phyloP scores from a whole-genome alignment of 2,797 vertebrate genomes.

The Falco peregrinus region DNA sequence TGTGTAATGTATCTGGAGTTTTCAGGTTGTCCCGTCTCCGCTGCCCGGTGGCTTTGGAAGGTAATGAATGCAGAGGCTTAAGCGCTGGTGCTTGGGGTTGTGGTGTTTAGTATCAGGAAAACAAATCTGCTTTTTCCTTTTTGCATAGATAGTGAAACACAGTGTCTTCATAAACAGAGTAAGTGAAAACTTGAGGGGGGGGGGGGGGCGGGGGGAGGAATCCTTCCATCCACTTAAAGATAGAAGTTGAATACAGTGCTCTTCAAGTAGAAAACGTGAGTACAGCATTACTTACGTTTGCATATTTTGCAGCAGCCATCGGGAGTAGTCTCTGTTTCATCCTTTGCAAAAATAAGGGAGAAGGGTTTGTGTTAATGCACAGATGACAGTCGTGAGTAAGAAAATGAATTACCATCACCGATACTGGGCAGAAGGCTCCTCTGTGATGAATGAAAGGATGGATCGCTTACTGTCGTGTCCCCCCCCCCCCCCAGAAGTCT shows the following conservation, averaged over 20 bases:
- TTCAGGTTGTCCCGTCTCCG: background rate
- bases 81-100: background rate
- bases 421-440: background rate
- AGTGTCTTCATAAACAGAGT: background rate
- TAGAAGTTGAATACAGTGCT: background rate
- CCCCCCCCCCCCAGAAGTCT: background rate
- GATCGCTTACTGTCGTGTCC: background rate
- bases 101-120: background rate
- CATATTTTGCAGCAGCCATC: slow-evolving; percentile 69
- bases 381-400: background rate
- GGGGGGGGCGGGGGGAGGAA: background rate
- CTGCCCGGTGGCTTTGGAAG: background rate
- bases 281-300: slow-evolving; percentile 48
- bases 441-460: background rate
- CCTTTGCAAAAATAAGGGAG: slow-evolving; percentile 25
- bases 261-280: background rate
- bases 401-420: background rate
- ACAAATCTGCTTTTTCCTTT: background rate
- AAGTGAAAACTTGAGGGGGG: background rate
- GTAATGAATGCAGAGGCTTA: background rate
- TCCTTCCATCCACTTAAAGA: background rate
- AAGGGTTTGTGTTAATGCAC: background rate
- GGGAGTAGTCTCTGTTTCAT: background rate
- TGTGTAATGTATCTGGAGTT: background rate
- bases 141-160: background rate